Evolutionary conservation across 2,888 invertebrate genomes (phyloP), one percentile per base, ranked within the genome.

Genomic region (Eristalinus sepulchralis): DNA sequence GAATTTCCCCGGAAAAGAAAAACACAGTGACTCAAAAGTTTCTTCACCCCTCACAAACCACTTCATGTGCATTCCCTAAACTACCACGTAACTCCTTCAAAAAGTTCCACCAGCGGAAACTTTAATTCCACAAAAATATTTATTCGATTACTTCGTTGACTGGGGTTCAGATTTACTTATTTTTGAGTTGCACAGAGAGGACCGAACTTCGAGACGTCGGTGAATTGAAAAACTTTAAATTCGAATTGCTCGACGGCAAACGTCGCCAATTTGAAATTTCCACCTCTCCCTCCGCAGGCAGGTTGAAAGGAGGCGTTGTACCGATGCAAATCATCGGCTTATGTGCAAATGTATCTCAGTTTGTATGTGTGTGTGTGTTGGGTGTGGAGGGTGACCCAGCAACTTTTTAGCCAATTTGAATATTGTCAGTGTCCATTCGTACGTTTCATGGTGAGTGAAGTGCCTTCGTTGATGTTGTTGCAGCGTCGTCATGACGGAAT

Each of bases 151-250:
- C 64, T 67, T 64, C 57, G 33, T 13, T 34, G 63, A 70, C 59
- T 39, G 33, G 62, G 27, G 20, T 68, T 73, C 57, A 63, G 63
- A 75, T 59, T 36, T 0, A 59, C 66, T 39, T 72, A 53, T 71
- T 36, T 68, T 59, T 64, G n/a, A 2, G n/a, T 47, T n/a, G 8
- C 9, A n/a, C n/a, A 75, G 68, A 36, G 2, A 53, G 33, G 17
- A 17, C 62, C 33, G 53, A 60, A 10, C 53, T 60, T 57, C 62
- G 60, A 62, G 55, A 66, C 70, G 80, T 55, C 62, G 57, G 33
- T n/a, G 70, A 72, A 84, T 71, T 76, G 76, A 71, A 84, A 81
- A 84, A 84, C 80, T 76, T 84, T 76, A 64, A 34, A 84, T 76
- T 70, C 47, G 67, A 84, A 84, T 70, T 60, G 36, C 63, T 11